phyloP scores from a whole-genome alignment of 2,888 invertebrate species.

The Oxycera nigricornis region DNA sequence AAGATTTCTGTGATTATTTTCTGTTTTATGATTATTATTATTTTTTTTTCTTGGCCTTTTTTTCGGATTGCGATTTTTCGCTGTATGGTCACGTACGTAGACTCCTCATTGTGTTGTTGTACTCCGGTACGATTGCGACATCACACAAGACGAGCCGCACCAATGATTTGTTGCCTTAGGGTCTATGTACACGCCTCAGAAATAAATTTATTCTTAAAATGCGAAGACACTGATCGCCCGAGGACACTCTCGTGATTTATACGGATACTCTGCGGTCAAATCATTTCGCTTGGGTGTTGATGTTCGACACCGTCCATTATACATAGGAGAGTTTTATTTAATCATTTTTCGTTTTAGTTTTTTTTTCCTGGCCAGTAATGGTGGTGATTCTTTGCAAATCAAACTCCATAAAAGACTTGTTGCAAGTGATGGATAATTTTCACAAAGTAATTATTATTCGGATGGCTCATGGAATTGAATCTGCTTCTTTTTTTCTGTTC shows the following conservation, averaged over 20 bases:
- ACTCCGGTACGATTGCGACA: conserved; percentile 16
- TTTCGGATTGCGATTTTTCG: conserved; percentile 16
- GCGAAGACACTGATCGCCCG: conserved; percentile 41
- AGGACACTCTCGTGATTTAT: conserved; percentile 41
- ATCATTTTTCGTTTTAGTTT: conserved; percentile 5
- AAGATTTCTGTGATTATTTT: conserved; percentile 34
- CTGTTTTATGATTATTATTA: conserved; percentile 16
- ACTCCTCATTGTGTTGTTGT: background rate
- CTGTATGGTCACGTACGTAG: background rate
- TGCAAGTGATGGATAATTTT: no score
- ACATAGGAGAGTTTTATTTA: background rate
- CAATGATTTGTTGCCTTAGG: conserved; percentile 26
- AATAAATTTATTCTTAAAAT: conserved; percentile 44
- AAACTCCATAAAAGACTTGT: no score
- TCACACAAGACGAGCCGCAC: conserved; percentile 32
- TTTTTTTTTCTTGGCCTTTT: conserved; percentile 21
- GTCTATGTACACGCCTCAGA: conserved; percentile 40
- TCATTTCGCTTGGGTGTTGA: conserved; percentile 38
- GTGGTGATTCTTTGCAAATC: background rate
- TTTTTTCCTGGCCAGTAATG: background rate
- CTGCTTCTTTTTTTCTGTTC: no score
- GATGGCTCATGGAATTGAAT: no score
- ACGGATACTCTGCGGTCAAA: conserved; percentile 39
- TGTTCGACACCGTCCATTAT: conserved; percentile 35
- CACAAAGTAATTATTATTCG: no score